Evolutionary conservation across 2,797 vertebrate genomes (phyloP).

Genomic region (Brachymystax lenok): DNA sequence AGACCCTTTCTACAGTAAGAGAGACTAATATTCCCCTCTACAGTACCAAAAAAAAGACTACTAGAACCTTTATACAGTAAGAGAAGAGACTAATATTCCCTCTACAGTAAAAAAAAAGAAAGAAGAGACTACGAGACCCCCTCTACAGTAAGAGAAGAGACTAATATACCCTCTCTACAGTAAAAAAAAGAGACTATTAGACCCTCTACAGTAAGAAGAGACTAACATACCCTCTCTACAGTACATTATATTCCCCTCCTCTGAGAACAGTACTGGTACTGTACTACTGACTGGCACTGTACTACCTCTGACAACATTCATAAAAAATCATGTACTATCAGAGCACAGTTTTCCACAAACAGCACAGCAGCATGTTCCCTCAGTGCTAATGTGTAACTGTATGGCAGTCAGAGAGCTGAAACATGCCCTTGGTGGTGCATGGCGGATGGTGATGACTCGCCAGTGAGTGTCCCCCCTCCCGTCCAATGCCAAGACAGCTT

Average conservation of each 20-base stretch:
- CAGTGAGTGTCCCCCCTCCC: slow-evolving; percentile 2
- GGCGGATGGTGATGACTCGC: neutral
- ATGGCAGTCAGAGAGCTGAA: slow-evolving; percentile 1
- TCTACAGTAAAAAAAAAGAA: too few species aligned
- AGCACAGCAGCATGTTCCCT: neutral
- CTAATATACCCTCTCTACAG: too few species aligned
- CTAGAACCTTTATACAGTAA: too few species aligned
- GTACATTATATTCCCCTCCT: neutral
- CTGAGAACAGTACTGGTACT: neutral
- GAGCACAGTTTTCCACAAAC: neutral
- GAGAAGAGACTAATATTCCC: too few species aligned
- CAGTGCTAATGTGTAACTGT: neutral
- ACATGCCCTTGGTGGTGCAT: neutral
- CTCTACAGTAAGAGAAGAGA: too few species aligned
- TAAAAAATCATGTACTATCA: neutral
- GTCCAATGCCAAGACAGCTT: slow-evolving; percentile 7
- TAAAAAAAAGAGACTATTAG: too few species aligned
- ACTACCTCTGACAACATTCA: neutral
- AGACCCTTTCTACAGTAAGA: too few species aligned
- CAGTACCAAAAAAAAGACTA: too few species aligned
- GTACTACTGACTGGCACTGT: neutral
- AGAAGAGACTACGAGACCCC: too few species aligned
- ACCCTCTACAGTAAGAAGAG: too few species aligned
- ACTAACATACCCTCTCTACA: neutral
- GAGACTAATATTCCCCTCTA: too few species aligned